Evolutionary conservation across 1,140 invertebrate genomes (phyloP).

Genomic region (Drosophila neocordata): DNA sequence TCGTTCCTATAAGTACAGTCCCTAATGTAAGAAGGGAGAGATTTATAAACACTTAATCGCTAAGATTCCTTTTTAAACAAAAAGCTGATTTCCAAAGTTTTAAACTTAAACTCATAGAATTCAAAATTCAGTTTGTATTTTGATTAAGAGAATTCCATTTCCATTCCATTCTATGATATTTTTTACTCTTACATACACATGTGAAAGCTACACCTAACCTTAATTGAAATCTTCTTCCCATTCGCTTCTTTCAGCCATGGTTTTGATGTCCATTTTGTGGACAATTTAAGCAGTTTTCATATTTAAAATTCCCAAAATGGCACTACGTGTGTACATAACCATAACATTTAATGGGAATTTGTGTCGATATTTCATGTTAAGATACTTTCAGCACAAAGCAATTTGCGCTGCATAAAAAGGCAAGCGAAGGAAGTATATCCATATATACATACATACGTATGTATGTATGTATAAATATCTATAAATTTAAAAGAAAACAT

Average conservation of each 20-base stretch:
- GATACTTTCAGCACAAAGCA: slow-evolving; percentile 69
- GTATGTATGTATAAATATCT: slow-evolving; percentile 25
- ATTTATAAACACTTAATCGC: too few relatives aligned
- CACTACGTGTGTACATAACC: slow-evolving; percentile 76
- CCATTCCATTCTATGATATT: not conserved
- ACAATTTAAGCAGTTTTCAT: slow-evolving; percentile 77
- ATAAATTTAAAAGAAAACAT: slow-evolving; percentile 58
- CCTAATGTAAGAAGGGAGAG: too few relatives aligned
- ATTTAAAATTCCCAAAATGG: slow-evolving; percentile 82
- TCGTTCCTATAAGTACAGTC: too few relatives aligned
- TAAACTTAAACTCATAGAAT: too few relatives aligned
- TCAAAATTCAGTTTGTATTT: not conserved
- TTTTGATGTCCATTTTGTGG: slow-evolving; percentile 67
- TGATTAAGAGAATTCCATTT: not conserved
- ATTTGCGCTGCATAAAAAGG: slow-evolving; percentile 58
- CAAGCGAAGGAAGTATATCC: not conserved
- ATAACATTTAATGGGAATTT: slow-evolving; percentile 74
- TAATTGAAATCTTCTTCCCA: slow-evolving; percentile 18
- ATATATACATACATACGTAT: slow-evolving; percentile 8
- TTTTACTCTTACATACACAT: not conserved
- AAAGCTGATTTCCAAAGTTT: too few relatives aligned
- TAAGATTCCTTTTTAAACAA: too few relatives aligned
- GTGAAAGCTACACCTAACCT: slow-evolving; percentile 21
- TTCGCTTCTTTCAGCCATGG: slow-evolving; percentile 26
- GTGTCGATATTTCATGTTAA: slow-evolving; percentile 48